Evolutionary conservation across 2,888 invertebrate genomes (phyloP), one percentile per base, ranked within the genome.

Genomic region (Macaria notata): DNA sequence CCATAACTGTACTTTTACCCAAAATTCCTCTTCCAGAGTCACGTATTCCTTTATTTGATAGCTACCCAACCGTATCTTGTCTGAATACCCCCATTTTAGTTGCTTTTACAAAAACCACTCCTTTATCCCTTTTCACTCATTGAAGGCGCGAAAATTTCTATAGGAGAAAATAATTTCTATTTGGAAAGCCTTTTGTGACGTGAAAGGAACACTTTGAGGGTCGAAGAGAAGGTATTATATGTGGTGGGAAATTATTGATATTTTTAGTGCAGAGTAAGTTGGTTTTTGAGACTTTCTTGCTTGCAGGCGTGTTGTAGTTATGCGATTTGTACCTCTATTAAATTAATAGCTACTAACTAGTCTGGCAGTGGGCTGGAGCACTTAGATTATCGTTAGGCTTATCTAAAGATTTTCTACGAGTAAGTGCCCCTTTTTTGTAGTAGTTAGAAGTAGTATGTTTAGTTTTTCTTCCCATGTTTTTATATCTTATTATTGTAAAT

Each of bases 71-170:
- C 82, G 73, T 79, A 67, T 63, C 75, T 69, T 54, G 41, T 52
- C 65, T 78, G 73, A 82, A 84, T 76, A 60, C 73, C 70, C 50
- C 70, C 50, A 45, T 76, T 81, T 74, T 74, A 82, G 78, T 75
- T 69, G 72, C 79, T 83, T 82, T 76, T 76, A 84, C 76, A 81
- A 78, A 83, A 84, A 81, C 81, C 83, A 83, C 78, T 80, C 77
- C 70, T 76, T 78, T n/a, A 53, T 53, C 53, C 53, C 46, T 46
- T 52, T 52, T 77, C 75, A 33, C 44, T 44, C 44, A 29, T 78
- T 77, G 70, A 71, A 75, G 77, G 82, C 77, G 82, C 75, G 79
- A 79, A 82, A 84, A 83, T 83, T 62, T 84, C 83, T 81, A 84
- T 84, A 79, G 79, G 73, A 49, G 71, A 78, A 82, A 80, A 83